A percentile compares a stretch with the other conserved stretches of the same genome.
phyloP scores from a whole-genome alignment of 2,888 invertebrate genomes.

The Eilema sororculum region DNA sequence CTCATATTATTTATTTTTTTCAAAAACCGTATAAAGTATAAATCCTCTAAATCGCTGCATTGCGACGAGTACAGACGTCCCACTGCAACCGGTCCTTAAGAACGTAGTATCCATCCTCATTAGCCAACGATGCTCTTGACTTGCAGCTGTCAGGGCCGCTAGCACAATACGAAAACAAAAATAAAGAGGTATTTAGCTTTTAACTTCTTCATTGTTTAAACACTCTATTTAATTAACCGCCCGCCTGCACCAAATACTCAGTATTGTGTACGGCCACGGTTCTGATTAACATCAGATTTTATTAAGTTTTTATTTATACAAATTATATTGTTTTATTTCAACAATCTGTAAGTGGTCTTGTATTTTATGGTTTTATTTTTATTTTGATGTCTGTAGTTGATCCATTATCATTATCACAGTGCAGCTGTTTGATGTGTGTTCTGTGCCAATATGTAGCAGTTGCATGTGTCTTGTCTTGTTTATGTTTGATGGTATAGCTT shows the following conservation, averaged over 20 bases:
- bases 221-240: conserved; percentile 62
- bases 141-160: conserved; percentile 48
- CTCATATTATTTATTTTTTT: too few relatives aligned
- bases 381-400: not conserved
- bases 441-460: not conserved
- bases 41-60: too few relatives aligned
- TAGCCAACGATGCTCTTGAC: conserved; percentile 46
- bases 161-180: conserved; percentile 63
- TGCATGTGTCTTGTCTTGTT: not conserved
- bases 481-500: not conserved
- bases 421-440: too few relatives aligned
- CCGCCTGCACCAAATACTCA: conserved; percentile 47
- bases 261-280: conserved; percentile 44
- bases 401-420: not conserved
- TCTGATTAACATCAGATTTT: conserved; percentile 39
- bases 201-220: conserved; percentile 61
- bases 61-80: too few relatives aligned
- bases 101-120: conserved; percentile 26
- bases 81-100: too few relatives aligned
- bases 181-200: conserved; percentile 59
- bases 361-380: not conserved
- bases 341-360: not conserved
- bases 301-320: conserved; percentile 1
- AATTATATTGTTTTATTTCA: not conserved
- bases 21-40: too few relatives aligned